Conservation (phyloP, 2,113 vertebrate genomes). For the Brachirus orientalis region DNA sequence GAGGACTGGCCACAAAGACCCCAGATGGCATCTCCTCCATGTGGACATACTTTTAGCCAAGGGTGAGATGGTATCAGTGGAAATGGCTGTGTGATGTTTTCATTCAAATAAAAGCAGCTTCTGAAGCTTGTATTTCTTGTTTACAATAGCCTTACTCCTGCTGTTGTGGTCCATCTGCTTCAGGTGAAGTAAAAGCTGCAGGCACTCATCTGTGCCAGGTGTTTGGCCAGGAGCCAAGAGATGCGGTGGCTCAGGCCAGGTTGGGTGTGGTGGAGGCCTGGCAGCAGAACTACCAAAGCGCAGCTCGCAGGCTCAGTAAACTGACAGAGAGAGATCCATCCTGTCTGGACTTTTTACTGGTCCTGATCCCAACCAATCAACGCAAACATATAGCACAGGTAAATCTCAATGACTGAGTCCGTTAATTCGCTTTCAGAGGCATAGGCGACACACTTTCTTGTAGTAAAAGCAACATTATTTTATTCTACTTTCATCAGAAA, state of each 20-base stretch:
- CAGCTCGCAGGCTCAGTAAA: slow-evolving; percentile 81
- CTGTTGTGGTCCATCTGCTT: slow-evolving; percentile 26
- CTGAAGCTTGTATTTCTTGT: background rate
- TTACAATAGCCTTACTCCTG: slow-evolving; percentile 16
- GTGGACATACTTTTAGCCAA: slow-evolving; percentile 83
- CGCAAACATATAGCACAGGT: slow-evolving; percentile 85
- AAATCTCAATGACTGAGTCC: slow-evolving; percentile 7
- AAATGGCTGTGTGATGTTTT: slow-evolving; percentile 4
- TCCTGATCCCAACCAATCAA: slow-evolving; percentile 80
- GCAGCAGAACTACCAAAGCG: slow-evolving; percentile 72
- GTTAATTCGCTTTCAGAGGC: background rate
- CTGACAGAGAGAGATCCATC: slow-evolving; percentile 82
- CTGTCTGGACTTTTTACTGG: slow-evolving; percentile 83
- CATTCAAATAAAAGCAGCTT: background rate
- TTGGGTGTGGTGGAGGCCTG: slow-evolving; percentile 87
- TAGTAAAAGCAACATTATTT: background rate
- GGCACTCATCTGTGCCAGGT: slow-evolving; percentile 77
- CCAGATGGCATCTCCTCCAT: slow-evolving; percentile 84
- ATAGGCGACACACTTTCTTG: background rate
- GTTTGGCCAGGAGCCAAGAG: slow-evolving; percentile 78
- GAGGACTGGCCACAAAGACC: slow-evolving; percentile 75
- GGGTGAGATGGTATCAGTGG: slow-evolving; percentile 77
- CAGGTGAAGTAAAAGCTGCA: slow-evolving; percentile 82
- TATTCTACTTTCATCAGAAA: background rate
- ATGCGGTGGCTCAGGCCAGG: slow-evolving; percentile 81